A percentile compares a stretch with the other conserved stretches of the same genome.
Evolutionary conservation across 2,113 vertebrate species (phyloP).

Genomic region (Petrocephalus zakoni): DNA sequence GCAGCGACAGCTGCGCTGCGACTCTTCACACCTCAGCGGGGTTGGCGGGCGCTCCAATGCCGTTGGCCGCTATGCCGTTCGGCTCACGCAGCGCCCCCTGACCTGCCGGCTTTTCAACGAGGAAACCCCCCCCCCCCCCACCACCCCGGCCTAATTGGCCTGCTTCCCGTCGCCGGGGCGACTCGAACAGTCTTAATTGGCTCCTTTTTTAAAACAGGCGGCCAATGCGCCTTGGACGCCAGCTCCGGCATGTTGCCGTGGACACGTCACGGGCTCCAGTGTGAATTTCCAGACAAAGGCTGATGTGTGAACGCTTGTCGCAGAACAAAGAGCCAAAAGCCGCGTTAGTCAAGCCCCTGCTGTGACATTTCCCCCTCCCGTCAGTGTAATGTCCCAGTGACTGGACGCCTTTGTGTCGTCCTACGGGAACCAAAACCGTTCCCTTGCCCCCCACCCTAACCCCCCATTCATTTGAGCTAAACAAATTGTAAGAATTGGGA

Average conservation of each 20-base stretch:
- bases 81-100: constrained; percentile 26
- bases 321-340: background rate
- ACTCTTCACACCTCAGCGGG: constrained; percentile 40
- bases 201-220: constrained; percentile 50
- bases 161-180: constrained; percentile 54
- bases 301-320: background rate
- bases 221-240: constrained; percentile 59
- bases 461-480: background rate
- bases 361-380: background rate
- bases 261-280: constrained; percentile 45
- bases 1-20: constrained; percentile 30
- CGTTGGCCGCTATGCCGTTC: constrained; percentile 11
- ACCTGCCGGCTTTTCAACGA: constrained; percentile 30
- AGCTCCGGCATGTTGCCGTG: constrained; percentile 54
- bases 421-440: background rate
- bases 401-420: background rate
- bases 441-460: background rate
- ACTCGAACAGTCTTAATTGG: constrained; percentile 57
- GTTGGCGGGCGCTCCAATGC: constrained; percentile 38
- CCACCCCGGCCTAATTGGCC: constrained; percentile 65
- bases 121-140: constrained; percentile 32
- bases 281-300: constrained; percentile 49
- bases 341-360: background rate
- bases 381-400: background rate
- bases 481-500: background rate